Evolutionary conservation across 2,797 vertebrate species (phyloP).

Genomic region (Oreonectes daqikongensis): DNA sequence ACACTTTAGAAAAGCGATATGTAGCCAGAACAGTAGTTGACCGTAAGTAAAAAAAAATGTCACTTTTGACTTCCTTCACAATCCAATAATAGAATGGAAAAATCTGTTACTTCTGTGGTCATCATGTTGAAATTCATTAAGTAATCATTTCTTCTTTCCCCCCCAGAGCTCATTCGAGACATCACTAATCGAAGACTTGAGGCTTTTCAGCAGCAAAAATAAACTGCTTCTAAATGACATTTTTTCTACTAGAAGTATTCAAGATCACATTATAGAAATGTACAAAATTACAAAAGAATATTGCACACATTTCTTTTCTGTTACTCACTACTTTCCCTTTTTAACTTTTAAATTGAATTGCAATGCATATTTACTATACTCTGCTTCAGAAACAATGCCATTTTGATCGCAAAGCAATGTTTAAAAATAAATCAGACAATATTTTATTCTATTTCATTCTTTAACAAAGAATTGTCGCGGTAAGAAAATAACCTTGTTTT

Average conservation of each 20-base stretch:
- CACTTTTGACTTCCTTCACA: background rate
- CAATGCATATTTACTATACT: too few relatives aligned
- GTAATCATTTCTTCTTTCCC: slow-evolving; percentile 40
- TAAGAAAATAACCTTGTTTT: background rate
- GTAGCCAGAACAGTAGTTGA: slow-evolving; percentile 82
- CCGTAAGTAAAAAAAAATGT: slow-evolving; percentile 81
- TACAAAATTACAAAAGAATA: too few relatives aligned
- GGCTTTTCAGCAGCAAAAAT: slow-evolving; percentile 51
- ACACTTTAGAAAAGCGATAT: slow-evolving; percentile 74
- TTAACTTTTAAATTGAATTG: too few relatives aligned
- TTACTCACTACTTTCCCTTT: background rate
- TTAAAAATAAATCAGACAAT: slow-evolving; percentile 1
- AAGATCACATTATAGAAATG: background rate
- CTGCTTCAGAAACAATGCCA: background rate
- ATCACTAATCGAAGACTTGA: slow-evolving; percentile 72
- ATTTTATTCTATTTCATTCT: background rate
- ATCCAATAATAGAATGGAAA: background rate
- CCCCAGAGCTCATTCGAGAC: slow-evolving; percentile 82
- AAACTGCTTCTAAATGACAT: too few relatives aligned
- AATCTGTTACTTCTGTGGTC: background rate
- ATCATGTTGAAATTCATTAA: background rate
- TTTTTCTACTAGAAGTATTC: background rate
- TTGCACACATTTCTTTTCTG: too few relatives aligned
- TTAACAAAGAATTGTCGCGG: background rate
- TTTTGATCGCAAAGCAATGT: background rate